These are phyloP conservation scores for Condylura cristata DNA, from an alignment of 2,113 vertebrate species.

Conservation along the genomic window DNA sequence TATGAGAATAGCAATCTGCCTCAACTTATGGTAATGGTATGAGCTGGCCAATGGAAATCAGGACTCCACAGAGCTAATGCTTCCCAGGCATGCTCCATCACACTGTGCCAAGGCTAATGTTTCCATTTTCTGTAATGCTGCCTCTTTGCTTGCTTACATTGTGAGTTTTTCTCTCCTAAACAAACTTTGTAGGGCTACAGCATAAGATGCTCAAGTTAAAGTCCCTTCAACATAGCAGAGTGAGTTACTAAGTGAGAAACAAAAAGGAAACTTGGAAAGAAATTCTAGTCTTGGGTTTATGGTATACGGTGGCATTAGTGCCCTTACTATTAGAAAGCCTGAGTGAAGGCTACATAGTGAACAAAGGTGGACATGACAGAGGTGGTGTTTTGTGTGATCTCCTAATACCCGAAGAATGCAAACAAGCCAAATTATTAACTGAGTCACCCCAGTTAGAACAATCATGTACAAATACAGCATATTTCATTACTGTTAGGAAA, in stretches of 20 bases:
- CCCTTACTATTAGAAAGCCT: not conserved
- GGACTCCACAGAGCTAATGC: not conserved
- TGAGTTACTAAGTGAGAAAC: constrained; percentile 17
- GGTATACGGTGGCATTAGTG: constrained; percentile 21
- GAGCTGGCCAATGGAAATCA: not conserved
- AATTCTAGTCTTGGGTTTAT: constrained; percentile 1
- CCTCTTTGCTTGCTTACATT: not conserved
- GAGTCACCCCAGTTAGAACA: not conserved
- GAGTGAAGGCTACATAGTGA: constrained; percentile 11
- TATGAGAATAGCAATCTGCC: not conserved
- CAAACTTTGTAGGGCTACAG: constrained; percentile 7
- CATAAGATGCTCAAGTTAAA: not conserved
- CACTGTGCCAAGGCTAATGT: not conserved
- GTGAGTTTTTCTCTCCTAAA: constrained; percentile 35
- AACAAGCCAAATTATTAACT: not conserved
- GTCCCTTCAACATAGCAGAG: not conserved
- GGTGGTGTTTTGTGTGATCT: not conserved
- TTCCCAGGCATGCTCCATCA: constrained; percentile 7
- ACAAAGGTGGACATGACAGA: constrained; percentile 39
- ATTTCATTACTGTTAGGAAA: constrained; percentile 39
- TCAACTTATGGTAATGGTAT: not conserved
- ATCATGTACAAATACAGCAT: constrained; percentile 58
- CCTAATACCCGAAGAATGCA: not conserved
- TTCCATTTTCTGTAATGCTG: constrained; percentile 54
- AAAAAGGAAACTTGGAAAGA: not conserved